Evolutionary conservation across 2,888 invertebrate species (phyloP), one percentile per base, ranked within the genome.

Genomic region (Allacma fusca): DNA sequence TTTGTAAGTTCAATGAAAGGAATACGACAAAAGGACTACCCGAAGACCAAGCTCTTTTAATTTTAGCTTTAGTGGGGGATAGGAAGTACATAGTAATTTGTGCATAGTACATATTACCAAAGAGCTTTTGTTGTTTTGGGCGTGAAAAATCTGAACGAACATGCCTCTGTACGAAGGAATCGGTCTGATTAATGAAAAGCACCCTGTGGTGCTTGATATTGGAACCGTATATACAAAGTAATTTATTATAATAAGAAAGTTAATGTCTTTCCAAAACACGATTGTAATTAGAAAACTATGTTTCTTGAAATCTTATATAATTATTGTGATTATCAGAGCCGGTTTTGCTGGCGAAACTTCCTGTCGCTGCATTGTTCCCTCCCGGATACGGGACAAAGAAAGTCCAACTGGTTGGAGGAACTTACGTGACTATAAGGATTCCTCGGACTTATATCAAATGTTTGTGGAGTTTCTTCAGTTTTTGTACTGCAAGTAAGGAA

Each of bases 201-300:
- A 94, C 85, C 92, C 94, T 19, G 74, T 81, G 71, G 75, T 79
- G 50, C 50, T 77, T 80, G 97, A 98, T 86, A 92, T 98, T 80
- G 97, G 97, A 69, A 89, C 91, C 62, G 94, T 94, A 24, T 97
- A 94, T 85, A 96, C 97, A 0, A 97, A 97, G 96, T 97, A 89
- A 89, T 85, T 86, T 26, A 43, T 59, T 29, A 78, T 76, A n/a
- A n/a, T n/a, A n/a, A n/a, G n/a, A n/a, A n/a, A n/a, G n/a, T n/a
- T n/a, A n/a, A n/a, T n/a, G n/a, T n/a, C n/a, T n/a, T n/a, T n/a
- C n/a, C 19, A 7, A 5, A 57, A 59, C 5, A n/a, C 23, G 71
- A 64, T 68, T 19, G 16, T 24, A 12, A 19, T 77, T 67, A 34
- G 23, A 16, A 12, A 16, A 26, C 19, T n/a, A n/a, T n/a, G n/a